Percentiles rank a stretch among this genome's conserved stretches.
These are phyloP conservation scores for Protonibea diacanthus DNA, from an alignment of 2,797 vertebrate species.

Conservation along the genomic window DNA sequence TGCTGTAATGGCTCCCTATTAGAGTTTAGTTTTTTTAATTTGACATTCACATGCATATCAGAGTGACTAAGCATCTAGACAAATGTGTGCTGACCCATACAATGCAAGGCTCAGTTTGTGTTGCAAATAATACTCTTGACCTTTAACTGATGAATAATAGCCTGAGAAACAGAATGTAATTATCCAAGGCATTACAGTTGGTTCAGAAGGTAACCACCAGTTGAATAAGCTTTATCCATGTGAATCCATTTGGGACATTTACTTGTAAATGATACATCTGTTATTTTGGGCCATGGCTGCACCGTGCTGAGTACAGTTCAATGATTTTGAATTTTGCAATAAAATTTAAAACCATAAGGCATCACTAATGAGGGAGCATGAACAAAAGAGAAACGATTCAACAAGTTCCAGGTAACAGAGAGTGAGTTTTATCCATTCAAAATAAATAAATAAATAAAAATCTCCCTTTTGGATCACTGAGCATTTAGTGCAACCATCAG, in stretches of 20 bases:
- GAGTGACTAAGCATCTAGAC: conserved; percentile 64
- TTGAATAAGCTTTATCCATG: conserved; percentile 62
- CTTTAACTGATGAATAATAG: conserved; percentile 78
- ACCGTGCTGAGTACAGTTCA: conserved; percentile 22
- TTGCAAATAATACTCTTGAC: conserved; percentile 76
- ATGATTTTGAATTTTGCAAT: conserved; percentile 49
- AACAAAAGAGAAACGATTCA: conserved; percentile 57
- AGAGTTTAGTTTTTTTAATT: conserved; percentile 69
- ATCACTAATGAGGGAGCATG: conserved; percentile 64
- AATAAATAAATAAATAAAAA: conserved; percentile 24
- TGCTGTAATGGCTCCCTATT: conserved; percentile 70
- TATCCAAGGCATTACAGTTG: conserved; percentile 63
- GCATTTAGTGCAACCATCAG: conserved; percentile 50
- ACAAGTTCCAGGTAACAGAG: conserved; percentile 37
- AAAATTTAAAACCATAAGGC: conserved; percentile 54
- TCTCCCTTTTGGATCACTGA: conserved; percentile 59
- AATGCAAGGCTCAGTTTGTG: conserved; percentile 62
- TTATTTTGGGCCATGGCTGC: conserved; percentile 41
- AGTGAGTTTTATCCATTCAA: conserved; percentile 17
- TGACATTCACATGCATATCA: conserved; percentile 78
- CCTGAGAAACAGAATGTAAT: conserved; percentile 66
- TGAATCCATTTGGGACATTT: conserved; percentile 56
- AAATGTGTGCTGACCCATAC: conserved; percentile 45
- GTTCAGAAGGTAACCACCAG: conserved; percentile 75
- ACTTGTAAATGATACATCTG: conserved; percentile 64